Conservation (phyloP, 2,888 invertebrate species). For the Trichacis sp. region DNA sequence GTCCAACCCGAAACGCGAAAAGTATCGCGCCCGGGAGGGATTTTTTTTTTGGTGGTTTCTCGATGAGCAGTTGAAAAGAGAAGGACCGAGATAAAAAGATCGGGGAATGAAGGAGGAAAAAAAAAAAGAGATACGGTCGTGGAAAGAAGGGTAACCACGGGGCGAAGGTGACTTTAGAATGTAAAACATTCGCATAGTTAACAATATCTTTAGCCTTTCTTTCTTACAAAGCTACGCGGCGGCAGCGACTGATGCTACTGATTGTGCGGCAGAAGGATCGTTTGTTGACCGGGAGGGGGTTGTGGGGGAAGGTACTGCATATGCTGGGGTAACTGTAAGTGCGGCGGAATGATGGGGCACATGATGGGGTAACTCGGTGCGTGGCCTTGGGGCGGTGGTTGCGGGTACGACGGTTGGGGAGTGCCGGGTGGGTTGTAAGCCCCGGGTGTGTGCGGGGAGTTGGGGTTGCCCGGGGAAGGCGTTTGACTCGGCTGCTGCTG, state of each 20-base stretch:
- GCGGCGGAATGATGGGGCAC: constrained; percentile 72
- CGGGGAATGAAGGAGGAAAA: neutral
- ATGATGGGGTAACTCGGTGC: constrained; percentile 73
- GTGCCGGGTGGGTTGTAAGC: constrained; percentile 71
- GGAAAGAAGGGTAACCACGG: constrained; percentile 27
- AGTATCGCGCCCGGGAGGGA: no score
- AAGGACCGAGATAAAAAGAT: neutral
- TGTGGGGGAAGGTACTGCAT: constrained; percentile 72
- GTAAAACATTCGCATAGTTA: constrained; percentile 47
- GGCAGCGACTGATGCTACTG: constrained; percentile 71
- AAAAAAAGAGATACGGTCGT: constrained; percentile 21
- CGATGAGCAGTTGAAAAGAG: no score
- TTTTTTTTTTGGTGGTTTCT: no score
- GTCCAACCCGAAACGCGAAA: no score
- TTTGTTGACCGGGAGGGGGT: constrained; percentile 69
- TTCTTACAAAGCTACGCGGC: constrained; percentile 56
- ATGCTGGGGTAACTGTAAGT: constrained; percentile 68
- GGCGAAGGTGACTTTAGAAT: constrained; percentile 51
- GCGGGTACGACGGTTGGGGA: constrained; percentile 71
- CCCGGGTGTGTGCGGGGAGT: constrained; percentile 72
- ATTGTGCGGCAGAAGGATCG: constrained; percentile 69
- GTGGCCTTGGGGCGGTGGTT: constrained; percentile 73
- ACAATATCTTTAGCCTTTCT: constrained; percentile 54
- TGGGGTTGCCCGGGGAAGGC: constrained; percentile 65
- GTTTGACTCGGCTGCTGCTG: constrained; percentile 66